Conservation (phyloP, 53 echinoderm and acorn worm genomes). For the Holothuria leucospilota region DNA sequence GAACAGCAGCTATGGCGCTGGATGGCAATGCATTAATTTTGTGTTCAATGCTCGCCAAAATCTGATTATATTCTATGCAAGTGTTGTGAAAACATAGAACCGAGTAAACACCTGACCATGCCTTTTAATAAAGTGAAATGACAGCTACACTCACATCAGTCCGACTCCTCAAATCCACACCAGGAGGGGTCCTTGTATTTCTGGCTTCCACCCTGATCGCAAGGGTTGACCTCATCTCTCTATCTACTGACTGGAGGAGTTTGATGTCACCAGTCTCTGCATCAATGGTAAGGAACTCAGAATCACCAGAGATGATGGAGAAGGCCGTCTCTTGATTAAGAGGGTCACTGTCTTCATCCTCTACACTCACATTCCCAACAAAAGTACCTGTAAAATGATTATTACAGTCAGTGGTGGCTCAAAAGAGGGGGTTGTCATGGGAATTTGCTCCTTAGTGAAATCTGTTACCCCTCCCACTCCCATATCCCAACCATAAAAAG, state of each 20-base stretch:
- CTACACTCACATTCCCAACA: slow-evolving; percentile 68
- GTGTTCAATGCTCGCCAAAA: no score
- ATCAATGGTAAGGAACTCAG: slow-evolving; percentile 70
- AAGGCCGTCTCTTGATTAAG: slow-evolving; percentile 72
- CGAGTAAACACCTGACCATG: no score
- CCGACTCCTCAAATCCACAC: slow-evolving; percentile 30
- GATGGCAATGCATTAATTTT: no score
- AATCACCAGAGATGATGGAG: slow-evolving; percentile 67
- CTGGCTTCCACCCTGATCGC: slow-evolving; percentile 71
- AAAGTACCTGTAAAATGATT: slow-evolving; percentile 58
- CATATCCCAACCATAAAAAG: no score
- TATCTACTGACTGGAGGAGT: slow-evolving; percentile 60
- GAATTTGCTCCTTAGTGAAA: no score
- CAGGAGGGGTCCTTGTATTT: slow-evolving; percentile 47
- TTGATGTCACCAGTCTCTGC: slow-evolving; percentile 68
- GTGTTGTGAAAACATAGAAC: no score
- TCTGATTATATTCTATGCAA: no score
- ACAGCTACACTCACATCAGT: slow-evolving; percentile 22
- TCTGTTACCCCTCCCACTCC: no score
- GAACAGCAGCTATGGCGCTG: no score
- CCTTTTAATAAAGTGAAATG: neutral
- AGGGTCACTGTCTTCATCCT: slow-evolving; percentile 74
- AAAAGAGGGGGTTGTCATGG: no score
- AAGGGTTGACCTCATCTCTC: slow-evolving; percentile 70
- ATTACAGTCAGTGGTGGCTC: neutral